phyloP scores from a whole-genome alignment of 64 coral and sea anemone genomes.

The Hydrozoanthus tunicans region DNA sequence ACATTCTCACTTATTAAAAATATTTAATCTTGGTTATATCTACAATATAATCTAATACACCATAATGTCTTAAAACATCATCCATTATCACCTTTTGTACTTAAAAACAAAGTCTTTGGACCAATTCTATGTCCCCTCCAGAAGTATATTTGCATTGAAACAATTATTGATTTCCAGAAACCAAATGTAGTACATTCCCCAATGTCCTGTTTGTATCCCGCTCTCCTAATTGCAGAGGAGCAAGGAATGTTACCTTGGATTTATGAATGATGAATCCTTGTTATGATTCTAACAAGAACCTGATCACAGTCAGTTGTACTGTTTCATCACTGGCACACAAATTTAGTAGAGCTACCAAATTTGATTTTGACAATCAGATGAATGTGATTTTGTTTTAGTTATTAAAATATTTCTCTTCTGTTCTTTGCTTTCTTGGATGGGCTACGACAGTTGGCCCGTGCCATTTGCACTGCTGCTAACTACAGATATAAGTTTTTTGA shows the following conservation, averaged over 20 bases:
- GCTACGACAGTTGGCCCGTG: neutral
- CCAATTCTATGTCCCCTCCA: too few species aligned
- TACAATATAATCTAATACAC: neutral
- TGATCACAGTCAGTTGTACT: neutral
- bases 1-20: neutral
- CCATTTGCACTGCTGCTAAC: constrained; percentile 48
- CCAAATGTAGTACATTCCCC: too few species aligned
- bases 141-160: too few species aligned
- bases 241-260: too few species aligned
- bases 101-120: neutral
- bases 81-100: neutral
- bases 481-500: constrained; percentile 83
- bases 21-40: neutral
- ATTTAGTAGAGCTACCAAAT: neutral
- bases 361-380: neutral
- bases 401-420: neutral
- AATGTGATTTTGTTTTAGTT: neutral
- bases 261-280: too few species aligned
- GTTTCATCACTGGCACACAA: neutral
- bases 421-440: neutral
- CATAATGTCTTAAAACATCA: neutral
- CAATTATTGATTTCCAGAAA: too few species aligned
- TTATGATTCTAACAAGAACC: too few species aligned
- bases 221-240: too few species aligned
- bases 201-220: too few species aligned